These are phyloP conservation scores for Neogobius melanostomus DNA, from an alignment of 2,113 vertebrate genomes.

Conservation along the genomic window DNA sequence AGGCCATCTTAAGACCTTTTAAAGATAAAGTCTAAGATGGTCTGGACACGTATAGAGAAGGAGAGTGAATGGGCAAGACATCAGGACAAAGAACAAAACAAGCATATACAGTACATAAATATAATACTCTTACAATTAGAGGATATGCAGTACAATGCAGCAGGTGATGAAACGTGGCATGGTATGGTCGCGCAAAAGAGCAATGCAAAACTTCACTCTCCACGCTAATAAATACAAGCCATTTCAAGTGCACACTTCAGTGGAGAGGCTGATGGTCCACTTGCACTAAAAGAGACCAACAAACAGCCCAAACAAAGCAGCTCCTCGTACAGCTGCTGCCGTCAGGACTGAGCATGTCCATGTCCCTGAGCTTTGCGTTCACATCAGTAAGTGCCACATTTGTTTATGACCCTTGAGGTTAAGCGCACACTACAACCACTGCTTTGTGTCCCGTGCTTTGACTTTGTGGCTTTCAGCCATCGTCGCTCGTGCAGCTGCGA, in stretches of 20 bases:
- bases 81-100: no score
- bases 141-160: no score
- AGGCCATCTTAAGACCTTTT: no score
- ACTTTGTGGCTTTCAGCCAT: not conserved
- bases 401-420: conserved; percentile 36
- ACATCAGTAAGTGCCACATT: conserved; percentile 31
- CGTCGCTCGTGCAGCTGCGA: conserved; percentile 11
- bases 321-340: not conserved
- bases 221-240: conserved; percentile 22
- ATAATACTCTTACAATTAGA: no score
- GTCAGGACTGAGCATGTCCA: not conserved
- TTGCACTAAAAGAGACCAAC: conserved; percentile 8
- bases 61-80: no score
- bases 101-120: no score
- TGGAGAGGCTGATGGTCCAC: conserved; percentile 20
- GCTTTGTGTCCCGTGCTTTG: not conserved
- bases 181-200: no score
- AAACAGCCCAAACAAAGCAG: not conserved
- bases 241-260: conserved; percentile 27
- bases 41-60: no score
- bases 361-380: conserved; percentile 13
- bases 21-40: no score
- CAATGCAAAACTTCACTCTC: conserved; percentile 9
- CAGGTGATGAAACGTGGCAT: no score
- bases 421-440: conserved; percentile 30